A percentile compares a stretch with the other conserved stretches of the same genome.
These are phyloP conservation scores for Struthidea cinerea DNA, from an alignment of 2,113 vertebrate genomes.

Conservation along the genomic window DNA sequence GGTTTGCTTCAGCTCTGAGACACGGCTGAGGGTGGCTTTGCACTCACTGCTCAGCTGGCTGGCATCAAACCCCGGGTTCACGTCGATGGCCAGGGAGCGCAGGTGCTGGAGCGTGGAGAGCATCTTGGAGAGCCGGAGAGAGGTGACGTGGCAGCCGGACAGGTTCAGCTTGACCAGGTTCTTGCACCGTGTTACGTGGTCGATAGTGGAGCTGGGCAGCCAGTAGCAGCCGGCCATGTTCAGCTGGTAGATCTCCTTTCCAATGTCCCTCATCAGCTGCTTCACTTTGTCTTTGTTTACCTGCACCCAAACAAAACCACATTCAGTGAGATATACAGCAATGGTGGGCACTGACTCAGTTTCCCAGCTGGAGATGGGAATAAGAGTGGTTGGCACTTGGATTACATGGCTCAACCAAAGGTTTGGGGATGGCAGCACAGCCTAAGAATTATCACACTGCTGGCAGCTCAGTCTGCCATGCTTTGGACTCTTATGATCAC, in stretches of 20 bases:
- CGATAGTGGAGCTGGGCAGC: constrained; percentile 81
- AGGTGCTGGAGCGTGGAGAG: constrained; percentile 82
- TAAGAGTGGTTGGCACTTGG: not conserved
- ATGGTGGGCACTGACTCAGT: not conserved
- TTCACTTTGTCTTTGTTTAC: constrained; percentile 82
- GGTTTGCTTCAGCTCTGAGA: constrained; percentile 89
- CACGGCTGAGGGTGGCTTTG: constrained; percentile 83
- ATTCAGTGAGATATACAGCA: not conserved
- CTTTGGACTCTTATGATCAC: not conserved
- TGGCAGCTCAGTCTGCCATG: not conserved
- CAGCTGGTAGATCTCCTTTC: constrained; percentile 84
- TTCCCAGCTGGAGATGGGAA: not conserved
- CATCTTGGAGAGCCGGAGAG: constrained; percentile 86
- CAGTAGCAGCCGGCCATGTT: constrained; percentile 93
- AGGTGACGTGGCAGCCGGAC: constrained; percentile 86
- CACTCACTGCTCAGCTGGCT: constrained; percentile 86
- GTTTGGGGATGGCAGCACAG: not conserved
- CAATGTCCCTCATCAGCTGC: constrained; percentile 77
- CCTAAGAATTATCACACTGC: not conserved
- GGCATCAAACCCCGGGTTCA: constrained; percentile 83
- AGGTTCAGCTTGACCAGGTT: constrained; percentile 87
- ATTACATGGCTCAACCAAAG: not conserved
- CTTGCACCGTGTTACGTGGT: constrained; percentile 82
- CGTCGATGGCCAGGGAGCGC: constrained; percentile 86
- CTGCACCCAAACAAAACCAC: constrained; percentile 65